These are phyloP conservation scores for Drosophila neocordata DNA, from an alignment of 1,140 invertebrate species.

Conservation along the genomic window DNA sequence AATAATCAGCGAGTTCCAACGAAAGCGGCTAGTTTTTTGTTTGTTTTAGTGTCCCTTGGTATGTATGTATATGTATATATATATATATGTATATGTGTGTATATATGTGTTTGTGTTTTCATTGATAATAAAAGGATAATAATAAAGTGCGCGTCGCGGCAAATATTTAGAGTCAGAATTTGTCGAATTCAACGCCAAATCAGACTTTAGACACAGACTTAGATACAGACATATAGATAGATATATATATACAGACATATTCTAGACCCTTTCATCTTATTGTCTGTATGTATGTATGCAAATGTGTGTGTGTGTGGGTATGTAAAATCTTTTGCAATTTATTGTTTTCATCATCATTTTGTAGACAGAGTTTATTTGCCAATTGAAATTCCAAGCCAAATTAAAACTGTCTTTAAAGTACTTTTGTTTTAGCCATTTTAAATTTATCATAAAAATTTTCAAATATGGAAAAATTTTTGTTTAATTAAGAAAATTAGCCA, in stretches of 20 bases:
- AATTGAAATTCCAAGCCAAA: constrained; percentile 9
- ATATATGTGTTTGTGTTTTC: constrained; percentile 49
- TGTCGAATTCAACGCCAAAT: constrained; percentile 20
- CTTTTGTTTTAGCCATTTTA: background rate
- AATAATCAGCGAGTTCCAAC: constrained; percentile 49
- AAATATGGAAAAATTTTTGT: no score
- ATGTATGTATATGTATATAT: background rate
- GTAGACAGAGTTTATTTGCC: constrained; percentile 62
- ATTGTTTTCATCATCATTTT: constrained; percentile 75
- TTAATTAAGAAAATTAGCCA: no score
- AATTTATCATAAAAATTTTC: no score
- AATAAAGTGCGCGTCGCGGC: constrained; percentile 73
- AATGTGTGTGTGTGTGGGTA: constrained; percentile 16
- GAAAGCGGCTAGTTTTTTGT: constrained; percentile 63
- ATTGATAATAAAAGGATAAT: constrained; percentile 80
- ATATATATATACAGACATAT: background rate
- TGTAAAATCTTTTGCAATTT: constrained; percentile 60
- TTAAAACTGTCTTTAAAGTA: background rate
- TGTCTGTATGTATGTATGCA: constrained; percentile 20
- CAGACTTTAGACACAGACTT: constrained; percentile 20
- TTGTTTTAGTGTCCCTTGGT: constrained; percentile 45
- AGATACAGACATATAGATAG: background rate
- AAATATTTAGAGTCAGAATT: constrained; percentile 54
- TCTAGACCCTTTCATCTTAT: constrained; percentile 57
- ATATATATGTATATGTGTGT: background rate